Conservation (phyloP, 2,888 invertebrate genomes). For the Pyrrhia umbra region DNA sequence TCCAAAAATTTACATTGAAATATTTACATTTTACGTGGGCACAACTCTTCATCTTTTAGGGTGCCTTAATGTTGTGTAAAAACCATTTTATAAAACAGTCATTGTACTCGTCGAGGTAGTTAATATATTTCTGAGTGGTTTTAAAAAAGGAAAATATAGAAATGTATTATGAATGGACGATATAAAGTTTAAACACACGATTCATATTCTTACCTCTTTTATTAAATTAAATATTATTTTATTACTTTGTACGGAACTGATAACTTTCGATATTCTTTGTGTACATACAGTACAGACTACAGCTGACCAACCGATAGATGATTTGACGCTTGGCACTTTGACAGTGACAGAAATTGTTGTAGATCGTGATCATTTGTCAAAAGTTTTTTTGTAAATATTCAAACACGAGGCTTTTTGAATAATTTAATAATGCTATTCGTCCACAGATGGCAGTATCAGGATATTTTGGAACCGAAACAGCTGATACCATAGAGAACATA, state of each 20-base stretch:
- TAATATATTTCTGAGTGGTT: not conserved
- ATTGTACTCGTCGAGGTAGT: too few species aligned
- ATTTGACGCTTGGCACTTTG: too few species aligned
- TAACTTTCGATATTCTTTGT: not conserved
- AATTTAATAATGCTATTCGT: constrained; percentile 49
- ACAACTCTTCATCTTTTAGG: constrained; percentile 8
- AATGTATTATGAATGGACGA: not conserved
- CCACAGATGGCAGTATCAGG: constrained; percentile 66
- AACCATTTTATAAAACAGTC: not conserved
- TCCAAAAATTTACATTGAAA: constrained; percentile 1
- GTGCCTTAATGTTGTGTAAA: constrained; percentile 10
- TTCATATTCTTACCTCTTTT: not conserved
- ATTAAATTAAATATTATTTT: not conserved
- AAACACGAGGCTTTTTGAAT: constrained; percentile 1
- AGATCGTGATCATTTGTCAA: not conserved
- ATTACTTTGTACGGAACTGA: not conserved
- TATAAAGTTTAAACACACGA: not conserved
- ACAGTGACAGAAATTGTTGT: not conserved
- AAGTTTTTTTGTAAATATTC: not conserved
- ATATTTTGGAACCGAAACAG: not conserved
- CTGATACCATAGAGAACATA: not conserved
- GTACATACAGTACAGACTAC: not conserved
- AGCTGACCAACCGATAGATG: not conserved
- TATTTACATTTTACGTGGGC: constrained; percentile 39
- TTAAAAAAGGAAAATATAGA: not conserved